Evolutionary conservation across 2,888 invertebrate genomes (phyloP).

Genomic region (Temnothorax rugatulus): DNA sequence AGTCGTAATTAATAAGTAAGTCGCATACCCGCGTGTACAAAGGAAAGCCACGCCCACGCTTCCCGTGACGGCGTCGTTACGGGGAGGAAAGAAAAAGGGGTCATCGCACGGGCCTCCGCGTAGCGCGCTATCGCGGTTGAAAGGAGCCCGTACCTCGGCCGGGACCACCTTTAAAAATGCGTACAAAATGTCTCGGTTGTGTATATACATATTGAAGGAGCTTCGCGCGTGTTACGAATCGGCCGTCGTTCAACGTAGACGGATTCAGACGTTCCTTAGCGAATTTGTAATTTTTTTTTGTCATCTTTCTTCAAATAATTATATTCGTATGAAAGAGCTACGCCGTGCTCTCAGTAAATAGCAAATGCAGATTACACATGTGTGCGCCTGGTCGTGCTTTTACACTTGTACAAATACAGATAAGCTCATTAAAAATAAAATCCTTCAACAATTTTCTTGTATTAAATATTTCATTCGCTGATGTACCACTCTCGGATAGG

Average conservation of each 20-base stretch:
- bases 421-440: slow-evolving; percentile 23
- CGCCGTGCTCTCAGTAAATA: background rate
- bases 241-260: background rate
- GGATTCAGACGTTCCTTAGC: background rate
- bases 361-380: background rate
- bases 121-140: background rate
- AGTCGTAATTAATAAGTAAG: slow-evolving; percentile 41
- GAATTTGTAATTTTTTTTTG: background rate
- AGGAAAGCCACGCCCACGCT: slow-evolving; percentile 23
- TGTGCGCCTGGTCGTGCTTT: background rate
- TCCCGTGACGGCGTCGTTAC: slow-evolving; percentile 32
- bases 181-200: slow-evolving; percentile 32
- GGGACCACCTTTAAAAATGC: slow-evolving; percentile 16
- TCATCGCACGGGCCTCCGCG: slow-evolving; percentile 1
- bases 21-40: slow-evolving; percentile 33
- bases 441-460: background rate
- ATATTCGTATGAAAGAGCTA: slow-evolving; percentile 1
- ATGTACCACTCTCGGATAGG: background rate
- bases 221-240: background rate
- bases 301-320: background rate
- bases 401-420: slow-evolving; percentile 17
- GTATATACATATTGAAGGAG: slow-evolving; percentile 20
- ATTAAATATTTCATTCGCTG: slow-evolving; percentile 19
- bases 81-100: slow-evolving; percentile 13
- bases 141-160: background rate